Evolutionary conservation across 2,113 vertebrate genomes (phyloP), one percentile per base, ranked within the genome.

Genomic region (Brienomyrus longianalis): DNA sequence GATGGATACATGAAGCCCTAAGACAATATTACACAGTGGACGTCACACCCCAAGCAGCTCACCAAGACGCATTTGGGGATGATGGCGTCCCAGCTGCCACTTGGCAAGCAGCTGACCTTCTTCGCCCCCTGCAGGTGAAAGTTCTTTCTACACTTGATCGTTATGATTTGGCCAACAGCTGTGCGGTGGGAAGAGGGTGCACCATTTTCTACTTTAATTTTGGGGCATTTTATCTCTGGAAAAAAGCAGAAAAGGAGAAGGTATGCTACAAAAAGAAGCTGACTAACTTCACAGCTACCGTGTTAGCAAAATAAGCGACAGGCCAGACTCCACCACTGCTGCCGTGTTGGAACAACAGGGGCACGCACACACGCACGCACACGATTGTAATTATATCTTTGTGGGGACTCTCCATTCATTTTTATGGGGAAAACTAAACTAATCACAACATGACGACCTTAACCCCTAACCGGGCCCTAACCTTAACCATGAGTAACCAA

Each of bases 161-260:
- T 45, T 21, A 62, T 21, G 3, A 0, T 45, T 1, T 0, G 35
- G 17, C 7, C 8, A 23, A 2, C 0, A 35, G 17, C 35, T 1
- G 0, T 3, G 15, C 0, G 35, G 0, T 66, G 10, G 7, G 6
- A 2, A 43, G 6, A 21, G 3, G 1, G 3, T 31, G 1, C 0
- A 4, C 35, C 23, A 11, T 88, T 45, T n/a, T 21, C 52, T 13
- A 70, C 17, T 5, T 7, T n/a, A 19, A 88, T 11, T 21, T 9
- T 0, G 2, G 59, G 62, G 21, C 88, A 88, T 51, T 88, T 52
- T 11, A 35, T 39, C 31, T 0, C 88, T 88, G n/a, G 17, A 70
- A 50, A 74, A 52, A 45, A 88, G 13, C 62, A 77, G 87, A 88
- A 23, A 66, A 47, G 66, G 45, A 85, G 23, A 77, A 31, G 70